Conservation (phyloP, 2,888 invertebrate genomes). For the Parapristionchus giblindavisi region DNA sequence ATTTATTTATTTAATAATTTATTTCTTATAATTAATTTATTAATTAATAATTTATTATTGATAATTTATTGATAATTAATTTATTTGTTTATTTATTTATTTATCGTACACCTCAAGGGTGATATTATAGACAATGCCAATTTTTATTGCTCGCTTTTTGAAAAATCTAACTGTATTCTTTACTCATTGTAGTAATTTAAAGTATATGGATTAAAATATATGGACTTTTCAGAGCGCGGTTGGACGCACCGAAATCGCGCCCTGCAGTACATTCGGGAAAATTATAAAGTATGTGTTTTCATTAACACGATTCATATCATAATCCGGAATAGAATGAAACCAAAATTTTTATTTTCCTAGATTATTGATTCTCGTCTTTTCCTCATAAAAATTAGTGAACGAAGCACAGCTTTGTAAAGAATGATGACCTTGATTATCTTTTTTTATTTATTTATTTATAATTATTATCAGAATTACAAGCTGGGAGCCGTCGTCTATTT, state of each 20-base stretch:
- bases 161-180: neutral
- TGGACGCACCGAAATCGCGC: constrained; percentile 62
- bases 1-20: neutral
- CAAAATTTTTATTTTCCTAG: neutral
- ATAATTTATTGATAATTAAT: constrained; percentile 1
- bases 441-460: neutral
- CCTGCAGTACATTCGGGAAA: constrained; percentile 53
- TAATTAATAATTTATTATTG: constrained; percentile 1
- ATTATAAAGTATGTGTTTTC: constrained; percentile 38
- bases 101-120: neutral
- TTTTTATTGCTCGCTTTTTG: constrained; percentile 33
- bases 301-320: neutral
- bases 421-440: too few relatives aligned
- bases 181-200: neutral
- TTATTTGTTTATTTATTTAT: constrained; percentile 1
- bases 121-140: too few relatives aligned
- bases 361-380: neutral
- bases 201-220: constrained; percentile 74
- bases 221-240: constrained; percentile 49
- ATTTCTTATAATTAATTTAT: neutral
- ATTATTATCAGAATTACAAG: constrained; percentile 32
- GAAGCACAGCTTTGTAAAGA: neutral
- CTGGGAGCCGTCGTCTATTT: constrained; percentile 77
- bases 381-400: neutral
- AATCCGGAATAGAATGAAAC: too few relatives aligned